Conservation (phyloP, 2,888 invertebrate species). For the Meghimatium bilineatum region DNA sequence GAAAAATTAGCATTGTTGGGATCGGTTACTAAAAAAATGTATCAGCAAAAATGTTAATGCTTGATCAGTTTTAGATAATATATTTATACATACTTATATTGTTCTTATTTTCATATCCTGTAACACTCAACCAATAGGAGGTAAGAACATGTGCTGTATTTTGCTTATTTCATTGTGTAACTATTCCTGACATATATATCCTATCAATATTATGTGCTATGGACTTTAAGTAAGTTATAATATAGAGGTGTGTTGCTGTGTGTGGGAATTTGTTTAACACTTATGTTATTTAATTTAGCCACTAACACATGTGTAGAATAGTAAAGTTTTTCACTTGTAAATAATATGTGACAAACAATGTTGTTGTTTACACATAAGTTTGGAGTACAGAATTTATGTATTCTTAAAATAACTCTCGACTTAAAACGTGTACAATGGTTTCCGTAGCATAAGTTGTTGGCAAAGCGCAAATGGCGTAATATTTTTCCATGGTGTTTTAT, state of each 20-base stretch:
- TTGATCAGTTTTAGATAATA: neutral
- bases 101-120: conserved; percentile 47
- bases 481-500: too few species aligned
- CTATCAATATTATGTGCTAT: neutral
- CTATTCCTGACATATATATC: neutral
- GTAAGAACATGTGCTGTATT: conserved; percentile 28
- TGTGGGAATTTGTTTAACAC: neutral
- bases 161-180: conserved; percentile 3
- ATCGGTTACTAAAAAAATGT: too few species aligned
- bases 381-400: too few species aligned
- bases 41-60: neutral
- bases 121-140: conserved; percentile 36
- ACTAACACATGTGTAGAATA: neutral
- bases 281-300: neutral
- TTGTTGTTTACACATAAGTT: too few species aligned
- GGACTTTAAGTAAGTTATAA: neutral
- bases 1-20: too few species aligned
- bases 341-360: too few species aligned
- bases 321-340: too few species aligned
- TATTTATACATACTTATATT: conserved; percentile 24
- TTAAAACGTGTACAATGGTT: too few species aligned
- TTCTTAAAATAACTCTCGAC: too few species aligned
- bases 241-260: neutral
- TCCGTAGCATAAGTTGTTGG: too few species aligned
- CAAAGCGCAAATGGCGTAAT: too few species aligned